These are phyloP conservation scores for Chanos chanos DNA, from an alignment of 2,797 vertebrate genomes.

Conservation along the genomic window DNA sequence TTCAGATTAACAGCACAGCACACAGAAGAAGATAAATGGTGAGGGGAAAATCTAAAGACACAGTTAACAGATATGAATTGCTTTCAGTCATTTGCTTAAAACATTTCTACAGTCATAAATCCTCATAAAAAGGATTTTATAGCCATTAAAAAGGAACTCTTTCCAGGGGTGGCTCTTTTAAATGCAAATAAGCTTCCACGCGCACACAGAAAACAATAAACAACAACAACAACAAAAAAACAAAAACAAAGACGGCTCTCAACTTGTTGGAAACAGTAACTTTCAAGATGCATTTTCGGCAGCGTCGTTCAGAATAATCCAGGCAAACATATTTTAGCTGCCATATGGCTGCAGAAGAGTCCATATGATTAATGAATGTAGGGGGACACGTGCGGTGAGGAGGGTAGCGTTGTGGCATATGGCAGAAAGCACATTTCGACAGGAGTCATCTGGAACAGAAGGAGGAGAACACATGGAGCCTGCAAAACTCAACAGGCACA, in stretches of 20 bases:
- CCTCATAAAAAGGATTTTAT: too few species aligned
- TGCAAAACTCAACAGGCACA: slow-evolving; percentile 6
- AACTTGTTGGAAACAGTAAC: slow-evolving; percentile 12
- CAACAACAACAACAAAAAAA: slow-evolving; percentile 66
- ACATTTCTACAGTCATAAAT: too few species aligned
- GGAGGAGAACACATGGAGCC: slow-evolving; percentile 19
- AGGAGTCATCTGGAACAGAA: slow-evolving; percentile 25
- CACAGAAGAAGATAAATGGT: slow-evolving; percentile 94
- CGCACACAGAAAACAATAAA: slow-evolving; percentile 89
- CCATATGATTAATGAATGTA: slow-evolving; percentile 61
- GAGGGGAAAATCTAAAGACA: slow-evolving; percentile 36
- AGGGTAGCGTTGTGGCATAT: slow-evolving; percentile 57
- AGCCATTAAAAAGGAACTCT: too few species aligned
- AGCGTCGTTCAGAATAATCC: slow-evolving; percentile 19
- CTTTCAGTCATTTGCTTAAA: too few species aligned
- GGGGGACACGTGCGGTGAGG: slow-evolving; percentile 36
- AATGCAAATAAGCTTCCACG: too few species aligned
- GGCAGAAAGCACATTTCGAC: slow-evolving; percentile 51
- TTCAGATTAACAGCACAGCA: slow-evolving; percentile 83
- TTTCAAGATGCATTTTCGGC: slow-evolving; percentile 45
- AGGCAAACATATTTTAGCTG: slow-evolving; percentile 55
- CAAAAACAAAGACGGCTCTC: slow-evolving; percentile 3
- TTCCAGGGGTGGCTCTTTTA: too few species aligned
- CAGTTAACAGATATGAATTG: too few species aligned
- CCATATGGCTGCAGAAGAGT: slow-evolving; percentile 61